Percentiles rank a stretch among this genome's conserved stretches.
Conservation (phyloP, 1,140 invertebrate genomes). For the Epicauta chinensis region DNA sequence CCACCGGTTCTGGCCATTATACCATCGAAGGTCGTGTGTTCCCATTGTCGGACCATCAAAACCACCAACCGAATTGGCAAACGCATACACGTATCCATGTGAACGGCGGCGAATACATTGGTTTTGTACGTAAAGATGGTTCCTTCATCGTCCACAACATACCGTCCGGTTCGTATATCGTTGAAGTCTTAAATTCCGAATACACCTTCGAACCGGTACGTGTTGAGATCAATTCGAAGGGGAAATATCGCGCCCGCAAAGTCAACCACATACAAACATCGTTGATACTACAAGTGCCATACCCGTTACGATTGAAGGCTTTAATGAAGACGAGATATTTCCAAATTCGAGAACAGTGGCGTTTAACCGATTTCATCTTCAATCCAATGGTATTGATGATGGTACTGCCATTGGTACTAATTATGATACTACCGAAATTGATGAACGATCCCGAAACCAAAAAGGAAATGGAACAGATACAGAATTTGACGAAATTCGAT, state of each 20-base stretch:
- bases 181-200: conserved; percentile 89
- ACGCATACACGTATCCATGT: conserved; percentile 71
- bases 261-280: conserved; percentile 93
- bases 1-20: conserved; percentile 50
- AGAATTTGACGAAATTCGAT: conserved; percentile 71
- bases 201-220: conserved; percentile 87
- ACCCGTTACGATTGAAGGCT: conserved; percentile 85
- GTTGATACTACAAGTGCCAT: conserved; percentile 78
- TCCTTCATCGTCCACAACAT: conserved; percentile 84
- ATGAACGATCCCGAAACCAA: conserved; percentile 95
- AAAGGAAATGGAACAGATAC: conserved; percentile 88
- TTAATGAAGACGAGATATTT: conserved; percentile 83
- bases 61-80: conserved; percentile 61
- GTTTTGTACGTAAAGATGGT: conserved; percentile 89
- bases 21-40: conserved; percentile 79
- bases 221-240: conserved; percentile 93
- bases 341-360: conserved; percentile 90
- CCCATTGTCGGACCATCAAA: conserved; percentile 54
- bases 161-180: conserved; percentile 88
- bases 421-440: conserved; percentile 92
- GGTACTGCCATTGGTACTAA: conserved; percentile 83
- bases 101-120: conserved; percentile 81
- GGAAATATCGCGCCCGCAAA: conserved; percentile 91
- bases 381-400: conserved; percentile 99
- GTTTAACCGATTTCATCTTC: conserved; percentile 89